Percentiles rank a stretch among this genome's conserved stretches.
Evolutionary conservation across 2,888 invertebrate genomes (phyloP).

Genomic region (Cryptus armator): DNA sequence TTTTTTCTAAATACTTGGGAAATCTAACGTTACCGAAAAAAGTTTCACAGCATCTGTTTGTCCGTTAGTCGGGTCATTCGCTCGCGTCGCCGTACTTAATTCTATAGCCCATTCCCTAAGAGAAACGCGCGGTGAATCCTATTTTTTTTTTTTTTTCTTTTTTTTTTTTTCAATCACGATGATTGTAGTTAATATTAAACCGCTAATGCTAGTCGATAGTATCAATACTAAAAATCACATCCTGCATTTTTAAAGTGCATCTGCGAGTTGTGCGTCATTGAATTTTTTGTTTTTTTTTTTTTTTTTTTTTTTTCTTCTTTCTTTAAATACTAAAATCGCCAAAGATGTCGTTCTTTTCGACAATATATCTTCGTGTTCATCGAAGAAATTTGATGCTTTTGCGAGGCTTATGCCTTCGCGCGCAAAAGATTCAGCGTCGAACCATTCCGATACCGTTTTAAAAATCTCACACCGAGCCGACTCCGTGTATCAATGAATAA

Average conservation of each 20-base stretch:
- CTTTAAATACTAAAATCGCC: constrained; percentile 60
- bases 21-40: constrained; percentile 74
- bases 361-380: background rate
- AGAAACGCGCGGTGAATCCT: constrained; percentile 56
- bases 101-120: constrained; percentile 30
- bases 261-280: constrained; percentile 84
- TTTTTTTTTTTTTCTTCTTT: constrained; percentile 59
- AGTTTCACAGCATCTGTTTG: constrained; percentile 77
- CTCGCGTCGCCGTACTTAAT: constrained; percentile 41
- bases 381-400: background rate
- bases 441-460: constrained; percentile 70
- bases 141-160: constrained; percentile 1
- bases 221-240: constrained; percentile 72
- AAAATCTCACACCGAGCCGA: constrained; percentile 61
- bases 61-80: constrained; percentile 66
- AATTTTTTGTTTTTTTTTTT: constrained; percentile 77
- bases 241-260: constrained; percentile 81
- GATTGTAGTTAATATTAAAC: constrained; percentile 54
- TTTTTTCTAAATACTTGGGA: constrained; percentile 73
- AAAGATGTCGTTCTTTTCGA: constrained; percentile 13
- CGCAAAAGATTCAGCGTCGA: constrained; percentile 75
- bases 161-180: constrained; percentile 47
- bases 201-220: constrained; percentile 66
- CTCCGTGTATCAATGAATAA: constrained; percentile 59
- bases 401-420: constrained; percentile 9